Evolutionary conservation across 37 sponge, comb jelly and placozoan genomes (phyloP).

Genomic region (Lycopodina hypogea): DNA sequence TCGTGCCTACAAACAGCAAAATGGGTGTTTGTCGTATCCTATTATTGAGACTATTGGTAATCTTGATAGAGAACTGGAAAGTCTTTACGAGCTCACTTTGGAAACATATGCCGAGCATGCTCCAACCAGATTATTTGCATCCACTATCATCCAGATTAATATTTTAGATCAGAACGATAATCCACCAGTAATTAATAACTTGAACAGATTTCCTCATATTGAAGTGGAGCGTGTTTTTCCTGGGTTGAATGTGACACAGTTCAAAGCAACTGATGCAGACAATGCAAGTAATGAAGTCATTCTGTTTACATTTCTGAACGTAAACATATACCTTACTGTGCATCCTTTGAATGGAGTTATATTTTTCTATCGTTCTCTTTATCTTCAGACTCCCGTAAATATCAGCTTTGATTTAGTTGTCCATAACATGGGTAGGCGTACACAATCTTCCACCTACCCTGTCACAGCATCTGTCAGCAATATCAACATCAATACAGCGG

Average conservation of each 20-base stretch:
- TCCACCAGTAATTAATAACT: conserved; percentile 24
- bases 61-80: conserved; percentile 6
- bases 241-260: conserved; percentile 13
- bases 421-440: conserved; percentile 41
- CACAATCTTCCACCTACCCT: not conserved
- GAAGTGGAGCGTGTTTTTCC: conserved; percentile 5
- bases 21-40: conserved; percentile 19
- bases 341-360: conserved; percentile 39
- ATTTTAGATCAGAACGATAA: conserved; percentile 57
- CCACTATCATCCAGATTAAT: conserved; percentile 33
- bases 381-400: conserved; percentile 1
- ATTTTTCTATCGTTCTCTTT: not conserved
- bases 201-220: not conserved
- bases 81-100: conserved; percentile 27
- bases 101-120: conserved; percentile 20
- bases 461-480: conserved; percentile 52
- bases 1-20: not conserved
- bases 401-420: conserved; percentile 13
- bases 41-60: conserved; percentile 9
- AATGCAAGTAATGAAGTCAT: conserved; percentile 30
- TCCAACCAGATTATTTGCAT: not conserved
- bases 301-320: not conserved
- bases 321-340: conserved; percentile 4
- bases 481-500: conserved; percentile 38
- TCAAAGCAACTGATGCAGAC: conserved; percentile 46